phyloP scores from a whole-genome alignment of 2,797 vertebrate genomes.

The Lophura swinhoii region DNA sequence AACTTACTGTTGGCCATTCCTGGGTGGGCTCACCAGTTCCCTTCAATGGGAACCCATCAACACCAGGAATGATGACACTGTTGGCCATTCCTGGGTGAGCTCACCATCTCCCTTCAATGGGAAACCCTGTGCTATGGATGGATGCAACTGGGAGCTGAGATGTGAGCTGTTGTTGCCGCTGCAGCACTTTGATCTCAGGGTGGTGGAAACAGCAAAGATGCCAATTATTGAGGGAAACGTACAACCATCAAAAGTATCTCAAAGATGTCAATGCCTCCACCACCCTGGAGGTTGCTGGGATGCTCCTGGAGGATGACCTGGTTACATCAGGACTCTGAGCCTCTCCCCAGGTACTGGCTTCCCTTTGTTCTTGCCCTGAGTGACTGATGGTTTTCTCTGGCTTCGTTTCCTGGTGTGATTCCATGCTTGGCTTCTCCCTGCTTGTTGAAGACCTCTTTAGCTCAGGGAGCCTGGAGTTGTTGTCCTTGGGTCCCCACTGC shows the following conservation, averaged over 20 bases:
- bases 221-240: not conserved
- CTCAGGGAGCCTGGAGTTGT: not conserved
- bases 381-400: not conserved
- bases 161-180: accelerated
- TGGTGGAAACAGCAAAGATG: not conserved
- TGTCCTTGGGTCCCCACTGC: not conserved
- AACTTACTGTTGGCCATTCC: not conserved
- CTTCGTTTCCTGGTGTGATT: not conserved
- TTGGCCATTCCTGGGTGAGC: not conserved
- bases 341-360: not conserved
- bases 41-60: accelerated
- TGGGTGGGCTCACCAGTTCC: not conserved
- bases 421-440: not conserved
- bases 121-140: accelerated
- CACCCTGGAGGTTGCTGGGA: not conserved
- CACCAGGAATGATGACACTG: accelerated
- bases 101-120: not conserved
- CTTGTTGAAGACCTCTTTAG: not conserved
- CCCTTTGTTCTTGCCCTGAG: not conserved
- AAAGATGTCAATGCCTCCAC: not conserved
- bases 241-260: not conserved
- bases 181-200: not conserved
- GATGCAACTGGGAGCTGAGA: not conserved
- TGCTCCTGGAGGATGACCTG: not conserved
- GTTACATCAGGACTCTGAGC: not conserved